Evolutionary conservation across 2,113 vertebrate genomes (phyloP).

Genomic region (Hucho hucho): DNA sequence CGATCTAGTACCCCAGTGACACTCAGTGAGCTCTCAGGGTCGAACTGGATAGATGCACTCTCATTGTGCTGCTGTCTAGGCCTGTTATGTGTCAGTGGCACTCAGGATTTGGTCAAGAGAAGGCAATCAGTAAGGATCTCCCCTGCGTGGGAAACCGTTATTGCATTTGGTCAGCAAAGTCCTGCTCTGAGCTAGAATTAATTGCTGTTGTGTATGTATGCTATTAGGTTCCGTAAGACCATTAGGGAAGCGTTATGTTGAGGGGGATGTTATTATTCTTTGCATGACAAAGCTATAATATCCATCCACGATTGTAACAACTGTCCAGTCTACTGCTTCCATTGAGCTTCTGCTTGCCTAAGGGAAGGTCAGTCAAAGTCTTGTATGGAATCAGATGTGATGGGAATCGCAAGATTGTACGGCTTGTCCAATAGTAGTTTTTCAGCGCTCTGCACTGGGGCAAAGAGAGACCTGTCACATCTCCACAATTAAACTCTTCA

Average conservation of each 20-base stretch:
- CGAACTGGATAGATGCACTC: too few relatives aligned
- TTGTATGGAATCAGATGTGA: conserved; percentile 25
- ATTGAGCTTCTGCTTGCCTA: conserved; percentile 4
- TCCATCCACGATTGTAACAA: not conserved
- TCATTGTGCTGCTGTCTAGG: too few relatives aligned
- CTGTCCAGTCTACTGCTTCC: not conserved
- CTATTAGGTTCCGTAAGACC: not conserved
- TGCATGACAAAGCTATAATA: not conserved
- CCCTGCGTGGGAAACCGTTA: too few relatives aligned
- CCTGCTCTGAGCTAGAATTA: not conserved
- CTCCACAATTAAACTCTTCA: conserved; percentile 37
- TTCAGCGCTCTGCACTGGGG: too few relatives aligned
- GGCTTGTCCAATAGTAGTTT: not conserved
- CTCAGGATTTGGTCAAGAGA: too few relatives aligned
- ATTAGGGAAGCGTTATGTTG: not conserved
- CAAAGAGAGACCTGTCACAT: conserved; percentile 36
- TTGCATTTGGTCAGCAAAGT: not conserved
- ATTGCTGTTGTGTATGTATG: not conserved
- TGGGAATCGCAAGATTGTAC: conserved; percentile 17
- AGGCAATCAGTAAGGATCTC: too few relatives aligned
- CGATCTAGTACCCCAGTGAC: too few relatives aligned
- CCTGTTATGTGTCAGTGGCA: too few relatives aligned
- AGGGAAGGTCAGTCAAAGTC: conserved; percentile 21
- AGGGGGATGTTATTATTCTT: not conserved
- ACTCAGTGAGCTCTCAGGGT: too few relatives aligned